These are phyloP conservation scores for Spongilla lacustris DNA, from an alignment of 37 sponge, comb jelly and placozoan genomes.

Conservation along the genomic window DNA sequence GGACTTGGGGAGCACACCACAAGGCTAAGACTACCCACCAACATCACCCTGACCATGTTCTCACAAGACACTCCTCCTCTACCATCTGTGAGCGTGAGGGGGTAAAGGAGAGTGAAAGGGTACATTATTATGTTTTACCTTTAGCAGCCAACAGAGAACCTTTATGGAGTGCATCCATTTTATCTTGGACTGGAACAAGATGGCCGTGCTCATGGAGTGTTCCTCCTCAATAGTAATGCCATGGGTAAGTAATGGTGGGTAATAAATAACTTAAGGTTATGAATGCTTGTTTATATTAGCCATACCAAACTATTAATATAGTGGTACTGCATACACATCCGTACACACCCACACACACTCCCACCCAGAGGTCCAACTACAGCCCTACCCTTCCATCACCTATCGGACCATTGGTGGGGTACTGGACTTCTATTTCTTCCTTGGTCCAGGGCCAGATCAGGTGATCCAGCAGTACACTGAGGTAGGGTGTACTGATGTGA, in stretches of 20 bases:
- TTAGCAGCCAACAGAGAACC: constrained; percentile 44
- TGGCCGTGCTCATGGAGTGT: constrained; percentile 70
- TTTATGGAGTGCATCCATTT: constrained; percentile 90
- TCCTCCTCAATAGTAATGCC: constrained; percentile 87
- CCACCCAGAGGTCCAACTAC: constrained; percentile 57
- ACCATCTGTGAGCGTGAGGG: constrained; percentile 16
- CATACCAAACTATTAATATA: no score
- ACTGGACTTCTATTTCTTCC: constrained; percentile 84
- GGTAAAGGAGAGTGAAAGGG: no score
- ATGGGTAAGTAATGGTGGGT: constrained; percentile 69
- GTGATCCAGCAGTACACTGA: constrained; percentile 77
- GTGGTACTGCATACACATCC: no score
- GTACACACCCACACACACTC: no score
- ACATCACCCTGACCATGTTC: constrained; percentile 64
- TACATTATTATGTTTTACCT: not conserved
- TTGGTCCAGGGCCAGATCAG: constrained; percentile 73
- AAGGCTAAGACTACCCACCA: constrained; percentile 17
- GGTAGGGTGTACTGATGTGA: constrained; percentile 11
- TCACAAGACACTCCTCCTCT: constrained; percentile 58
- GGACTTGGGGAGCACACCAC: constrained; percentile 77
- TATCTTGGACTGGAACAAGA: constrained; percentile 65
- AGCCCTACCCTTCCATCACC: constrained; percentile 70
- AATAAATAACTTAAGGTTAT: no score
- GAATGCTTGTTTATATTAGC: no score
- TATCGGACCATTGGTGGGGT: constrained; percentile 85